Base-by-base conservation (phyloP, 2,797 vertebrate genomes). In the Echeneis naucrates region DNA sequence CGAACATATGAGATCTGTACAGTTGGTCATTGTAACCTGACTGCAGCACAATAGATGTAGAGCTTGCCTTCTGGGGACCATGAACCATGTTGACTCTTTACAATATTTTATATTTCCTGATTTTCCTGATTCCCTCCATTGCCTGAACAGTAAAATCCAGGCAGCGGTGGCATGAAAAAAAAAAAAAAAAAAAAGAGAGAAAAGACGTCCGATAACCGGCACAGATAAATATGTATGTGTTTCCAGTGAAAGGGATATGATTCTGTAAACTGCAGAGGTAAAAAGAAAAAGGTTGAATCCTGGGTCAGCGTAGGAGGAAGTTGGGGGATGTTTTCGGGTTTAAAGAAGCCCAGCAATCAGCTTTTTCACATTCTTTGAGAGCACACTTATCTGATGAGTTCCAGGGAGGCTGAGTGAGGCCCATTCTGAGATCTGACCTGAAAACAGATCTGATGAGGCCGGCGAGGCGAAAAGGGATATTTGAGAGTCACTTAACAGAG, bases 401-500 rank as follows among this genome's bases (percentile, higher is more conserved):
- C 8, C n/a, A n/a, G 21, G 13, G 44, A 27, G 19, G 59, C 21
- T 10, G 19, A 3, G 6, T 16, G 13, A 57, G 35, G 61, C 21
- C n/a, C 19, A 14, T 3, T 38, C 35, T 38, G 63, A 33, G 16
- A 44, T n/a, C 26, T 26, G 8, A 26, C n/a, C 51, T 45, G 2
- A 64, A 30, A 52, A 9, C 17, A 26, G 26, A 24, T 14, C 21
- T 23, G 21, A 38, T 59, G 11, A 2, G 21, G 53, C 4, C 1
- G 13, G n/a, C 5, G 32, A 52, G 57, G 62, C 37, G 53, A 24
- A 35, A 77, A 53, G 37, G 64, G 19, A 52, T 23, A 40, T 27
- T 30, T 44, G 32, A 66, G 40, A 59, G 61, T 52, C 56, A 26
- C 52, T 78, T 35, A 56, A 60, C 13, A 14, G 57, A 42, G 47